phyloP scores from a whole-genome alignment of 2,113 vertebrate species.

The Chelonoidis abingdonii region DNA sequence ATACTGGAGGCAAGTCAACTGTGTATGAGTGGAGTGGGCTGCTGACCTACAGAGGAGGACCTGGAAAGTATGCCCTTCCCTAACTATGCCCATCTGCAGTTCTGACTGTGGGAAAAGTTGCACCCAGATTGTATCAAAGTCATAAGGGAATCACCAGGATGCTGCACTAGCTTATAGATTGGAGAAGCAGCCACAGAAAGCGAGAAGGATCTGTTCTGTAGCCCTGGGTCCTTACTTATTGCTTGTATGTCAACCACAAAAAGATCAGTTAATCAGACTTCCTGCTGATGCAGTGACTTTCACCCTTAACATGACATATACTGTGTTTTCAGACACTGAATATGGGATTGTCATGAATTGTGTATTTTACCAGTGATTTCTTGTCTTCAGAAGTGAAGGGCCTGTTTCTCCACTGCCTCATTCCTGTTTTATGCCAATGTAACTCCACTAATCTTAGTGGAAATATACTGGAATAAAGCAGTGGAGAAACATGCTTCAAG shows the following conservation, averaged over 20 bases:
- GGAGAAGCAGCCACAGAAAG: background rate
- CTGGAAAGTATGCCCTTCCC: no score
- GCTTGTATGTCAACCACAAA: background rate
- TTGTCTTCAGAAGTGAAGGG: background rate
- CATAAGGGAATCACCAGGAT: no score
- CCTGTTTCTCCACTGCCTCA: background rate
- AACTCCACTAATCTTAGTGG: background rate
- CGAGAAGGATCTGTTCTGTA: background rate
- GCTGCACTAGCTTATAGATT: background rate
- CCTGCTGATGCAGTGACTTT: background rate
- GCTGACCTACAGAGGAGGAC: no score
- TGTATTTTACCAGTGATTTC: background rate
- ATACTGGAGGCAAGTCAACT: no score
- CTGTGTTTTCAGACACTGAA: background rate
- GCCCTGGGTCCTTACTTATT: background rate
- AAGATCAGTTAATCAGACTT: background rate
- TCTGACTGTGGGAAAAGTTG: no score
- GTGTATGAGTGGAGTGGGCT: no score
- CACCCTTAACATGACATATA: background rate
- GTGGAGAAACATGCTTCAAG: background rate
- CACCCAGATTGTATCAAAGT: no score
- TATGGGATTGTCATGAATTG: background rate
- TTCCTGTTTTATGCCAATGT: background rate
- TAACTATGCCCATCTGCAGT: no score
- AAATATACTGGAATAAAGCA: background rate